These are phyloP conservation scores for Synergus itoensis DNA, from an alignment of 2,888 invertebrate genomes.

Conservation along the genomic window DNA sequence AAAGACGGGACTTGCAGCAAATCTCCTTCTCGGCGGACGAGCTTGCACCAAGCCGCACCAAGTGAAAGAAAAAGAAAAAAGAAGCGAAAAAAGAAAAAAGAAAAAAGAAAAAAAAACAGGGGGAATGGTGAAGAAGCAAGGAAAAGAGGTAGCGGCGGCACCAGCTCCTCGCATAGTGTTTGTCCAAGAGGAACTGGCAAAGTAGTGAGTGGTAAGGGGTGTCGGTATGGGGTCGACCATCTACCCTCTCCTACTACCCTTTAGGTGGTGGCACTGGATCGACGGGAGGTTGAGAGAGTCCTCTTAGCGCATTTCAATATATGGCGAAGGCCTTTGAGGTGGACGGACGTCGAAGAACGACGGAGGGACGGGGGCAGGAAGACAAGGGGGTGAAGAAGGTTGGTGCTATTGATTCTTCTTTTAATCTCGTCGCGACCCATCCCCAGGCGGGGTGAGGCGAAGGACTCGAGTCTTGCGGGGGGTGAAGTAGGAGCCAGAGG, in stretches of 20 bases:
- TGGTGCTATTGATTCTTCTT: constrained; percentile 76
- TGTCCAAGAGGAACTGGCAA: constrained; percentile 65
- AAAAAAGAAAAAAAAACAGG: constrained; percentile 7
- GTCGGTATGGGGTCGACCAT: constrained; percentile 53
- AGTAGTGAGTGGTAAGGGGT: constrained; percentile 59
- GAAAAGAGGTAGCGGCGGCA: constrained; percentile 43
- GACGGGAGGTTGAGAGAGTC: constrained; percentile 64
- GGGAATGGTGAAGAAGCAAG: constrained; percentile 33
- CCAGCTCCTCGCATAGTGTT: constrained; percentile 59
- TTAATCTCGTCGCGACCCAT: constrained; percentile 76
- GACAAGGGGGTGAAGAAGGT: constrained; percentile 57
- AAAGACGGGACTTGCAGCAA: constrained; percentile 50
- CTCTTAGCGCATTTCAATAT: constrained; percentile 76
- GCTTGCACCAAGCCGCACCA: constrained; percentile 28
- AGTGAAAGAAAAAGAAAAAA: constrained; percentile 40
- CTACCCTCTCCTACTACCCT: constrained; percentile 50
- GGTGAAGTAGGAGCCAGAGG: constrained; percentile 52
- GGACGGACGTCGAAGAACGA: constrained; percentile 58
- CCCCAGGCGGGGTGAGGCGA: constrained; percentile 58
- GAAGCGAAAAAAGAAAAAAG: constrained; percentile 27
- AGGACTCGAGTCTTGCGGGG: constrained; percentile 53
- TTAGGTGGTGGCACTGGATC: constrained; percentile 58
- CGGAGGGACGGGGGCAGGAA: constrained; percentile 56
- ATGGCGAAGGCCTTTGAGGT: constrained; percentile 75
- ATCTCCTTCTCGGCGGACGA: constrained; percentile 47